Conservation (phyloP, 2,888 invertebrate genomes). For the Trachelus iudaicus region DNA sequence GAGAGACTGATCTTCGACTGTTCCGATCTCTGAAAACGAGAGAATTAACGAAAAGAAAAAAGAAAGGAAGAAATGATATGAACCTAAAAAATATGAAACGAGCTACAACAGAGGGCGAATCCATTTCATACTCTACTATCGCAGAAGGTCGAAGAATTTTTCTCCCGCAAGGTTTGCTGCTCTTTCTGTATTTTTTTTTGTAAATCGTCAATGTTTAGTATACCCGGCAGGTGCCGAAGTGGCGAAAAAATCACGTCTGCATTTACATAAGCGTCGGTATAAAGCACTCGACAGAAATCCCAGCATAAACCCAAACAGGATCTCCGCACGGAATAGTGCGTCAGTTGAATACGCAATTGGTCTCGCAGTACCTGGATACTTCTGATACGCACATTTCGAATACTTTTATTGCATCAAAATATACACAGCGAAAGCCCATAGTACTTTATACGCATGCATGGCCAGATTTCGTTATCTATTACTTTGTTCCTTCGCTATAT, state of each 20-base stretch:
- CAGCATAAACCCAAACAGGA: constrained; percentile 61
- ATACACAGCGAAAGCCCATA: neutral
- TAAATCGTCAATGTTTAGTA: constrained; percentile 50
- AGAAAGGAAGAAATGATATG: neutral
- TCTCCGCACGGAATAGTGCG: constrained; percentile 54
- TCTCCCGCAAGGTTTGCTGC: neutral
- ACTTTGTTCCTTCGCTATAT: neutral
- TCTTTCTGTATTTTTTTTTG: neutral
- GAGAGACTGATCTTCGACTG: constrained; percentile 29
- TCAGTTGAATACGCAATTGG: constrained; percentile 62
- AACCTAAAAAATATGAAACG: neutral
- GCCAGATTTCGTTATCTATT: neutral
- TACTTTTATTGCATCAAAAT: constrained; percentile 53
- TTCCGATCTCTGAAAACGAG: constrained; percentile 38
- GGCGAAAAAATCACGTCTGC: constrained; percentile 64
- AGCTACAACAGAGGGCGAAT: neutral
- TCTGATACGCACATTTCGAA: constrained; percentile 22
- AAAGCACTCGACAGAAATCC: constrained; percentile 64
- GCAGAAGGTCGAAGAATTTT: neutral
- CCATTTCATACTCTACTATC: neutral
- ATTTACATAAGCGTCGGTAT: constrained; percentile 66
- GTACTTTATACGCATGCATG: neutral
- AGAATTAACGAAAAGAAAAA: neutral
- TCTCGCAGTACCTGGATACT: neutral
- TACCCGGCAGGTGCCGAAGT: constrained; percentile 52